A percentile compares a stretch with the other conserved stretches of the same genome.
phyloP scores from a whole-genome alignment of 2,797 vertebrate species.

The Dipus sagitta region DNA sequence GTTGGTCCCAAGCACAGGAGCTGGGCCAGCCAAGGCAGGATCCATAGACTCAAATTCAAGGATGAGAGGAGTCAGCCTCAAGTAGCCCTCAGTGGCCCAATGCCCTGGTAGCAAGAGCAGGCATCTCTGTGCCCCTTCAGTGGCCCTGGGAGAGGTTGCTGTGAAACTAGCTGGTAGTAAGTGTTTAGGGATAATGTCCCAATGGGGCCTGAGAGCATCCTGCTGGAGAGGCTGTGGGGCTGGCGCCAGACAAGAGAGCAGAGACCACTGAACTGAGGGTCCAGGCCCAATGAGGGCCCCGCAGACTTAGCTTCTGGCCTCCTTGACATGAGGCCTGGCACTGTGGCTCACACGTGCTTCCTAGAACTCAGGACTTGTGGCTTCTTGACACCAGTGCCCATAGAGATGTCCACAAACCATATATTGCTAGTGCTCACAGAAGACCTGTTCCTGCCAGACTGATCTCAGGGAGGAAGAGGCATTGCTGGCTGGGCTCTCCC shows the following conservation, averaged over 20 bases:
- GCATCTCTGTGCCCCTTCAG: not conserved
- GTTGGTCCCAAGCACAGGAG: not conserved
- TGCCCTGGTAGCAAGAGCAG: too few relatives aligned
- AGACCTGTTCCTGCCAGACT: not conserved
- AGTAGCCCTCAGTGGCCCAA: not conserved
- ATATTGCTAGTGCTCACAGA: not conserved
- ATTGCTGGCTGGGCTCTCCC: not conserved
- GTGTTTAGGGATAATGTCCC: not conserved
- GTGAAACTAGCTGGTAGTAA: not conserved
- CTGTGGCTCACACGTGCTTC: not conserved
- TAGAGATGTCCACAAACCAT: not conserved
- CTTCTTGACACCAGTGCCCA: not conserved
- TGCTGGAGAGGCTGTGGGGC: not conserved
- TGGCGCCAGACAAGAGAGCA: not conserved
- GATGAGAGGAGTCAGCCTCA: not conserved
- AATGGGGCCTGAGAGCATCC: not conserved
- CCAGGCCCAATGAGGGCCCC: not conserved
- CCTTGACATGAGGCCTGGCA: not conserved
- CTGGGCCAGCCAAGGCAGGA: too few relatives aligned
- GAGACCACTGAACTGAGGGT: not conserved
- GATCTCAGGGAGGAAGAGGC: fast-evolving
- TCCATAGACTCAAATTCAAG: too few relatives aligned
- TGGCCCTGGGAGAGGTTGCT: not conserved
- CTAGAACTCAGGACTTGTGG: not conserved
- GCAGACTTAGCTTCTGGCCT: not conserved